phyloP scores from a whole-genome alignment of 2,888 invertebrate species.

The Ichneumon xanthorius region DNA sequence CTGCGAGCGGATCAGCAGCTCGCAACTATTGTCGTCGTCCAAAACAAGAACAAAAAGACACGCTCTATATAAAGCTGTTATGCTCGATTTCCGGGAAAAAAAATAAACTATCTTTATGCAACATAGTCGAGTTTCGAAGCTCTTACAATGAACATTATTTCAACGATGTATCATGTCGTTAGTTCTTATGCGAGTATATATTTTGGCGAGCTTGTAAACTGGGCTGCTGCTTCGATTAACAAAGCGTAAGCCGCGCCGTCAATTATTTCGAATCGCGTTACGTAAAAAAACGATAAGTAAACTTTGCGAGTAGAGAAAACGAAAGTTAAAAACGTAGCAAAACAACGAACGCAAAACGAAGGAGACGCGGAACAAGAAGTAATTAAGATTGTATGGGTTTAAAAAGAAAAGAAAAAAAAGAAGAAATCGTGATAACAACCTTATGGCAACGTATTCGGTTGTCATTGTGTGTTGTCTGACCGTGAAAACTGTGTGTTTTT shows the following conservation, averaged over 20 bases:
- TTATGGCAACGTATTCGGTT: slow-evolving; percentile 60
- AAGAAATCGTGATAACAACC: slow-evolving; percentile 65
- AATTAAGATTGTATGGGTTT: neutral
- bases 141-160: neutral
- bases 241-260: slow-evolving; percentile 6
- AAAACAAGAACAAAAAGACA: slow-evolving; percentile 63
- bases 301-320: slow-evolving; percentile 6
- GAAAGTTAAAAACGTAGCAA: slow-evolving; percentile 21
- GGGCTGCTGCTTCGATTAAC: slow-evolving; percentile 24
- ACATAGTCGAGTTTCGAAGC: slow-evolving; percentile 7
- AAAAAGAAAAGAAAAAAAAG: slow-evolving; percentile 38
- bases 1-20: slow-evolving; percentile 77
- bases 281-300: neutral
- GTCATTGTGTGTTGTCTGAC: slow-evolving; percentile 55
- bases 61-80: slow-evolving; percentile 55
- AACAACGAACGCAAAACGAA: slow-evolving; percentile 23
- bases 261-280: neutral
- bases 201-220: slow-evolving; percentile 54
- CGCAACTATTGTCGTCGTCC: slow-evolving; percentile 63
- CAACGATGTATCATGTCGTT: neutral
- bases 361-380: neutral
- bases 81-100: slow-evolving; percentile 53
- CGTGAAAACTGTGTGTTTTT: slow-evolving; percentile 47
- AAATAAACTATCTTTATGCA: slow-evolving; percentile 62
- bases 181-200: neutral